Base-by-base conservation (phyloP, 92 coral and sea anemone species). In the Palythoa grandiflora region DNA sequence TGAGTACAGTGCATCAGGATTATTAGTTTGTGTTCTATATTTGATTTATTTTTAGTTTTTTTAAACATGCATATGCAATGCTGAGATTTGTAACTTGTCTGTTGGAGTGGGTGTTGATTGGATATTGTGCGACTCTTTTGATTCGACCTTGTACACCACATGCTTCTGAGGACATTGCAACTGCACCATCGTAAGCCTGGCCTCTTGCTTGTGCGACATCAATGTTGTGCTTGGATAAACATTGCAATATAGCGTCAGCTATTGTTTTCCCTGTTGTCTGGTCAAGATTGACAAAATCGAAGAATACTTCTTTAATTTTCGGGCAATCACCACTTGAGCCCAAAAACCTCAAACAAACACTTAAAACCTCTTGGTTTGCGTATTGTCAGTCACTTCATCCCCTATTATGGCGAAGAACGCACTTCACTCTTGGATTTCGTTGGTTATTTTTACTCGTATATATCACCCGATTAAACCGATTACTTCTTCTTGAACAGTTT, bases 111-210 rank as follows among this genome's bases (percentile, higher is more conserved):
- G 93, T 89, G 83, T 83, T 87, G 75, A 89, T 72, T 73, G 90
- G 91, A 77, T 71, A 47, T 14, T 89, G 88, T 38, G 85, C 89
- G 13, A 86, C 83, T 77, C 88, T 72, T 73, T 78, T 92, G 54
- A 89, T 89, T 89, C 81, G 73, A 35, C 85, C 94, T 84, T 88
- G 91, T 57, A 85, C 90, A n/a, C 89, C 94, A 75, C 90, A 55
- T 86, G 88, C 88, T 85, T 88, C 91, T 9, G 83, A 76, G 71
- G 91, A 87, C 88, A 90, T 91, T 57, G 86, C 91, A 76, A 77
- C 77, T 35, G 94, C 92, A 65, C 92, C 92, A 86, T 92, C 94
- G 80, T 92, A 92, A 21, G 90, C 94, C 88, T 92, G 94, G 36
- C 92, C 92, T 85, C 88, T 73, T 83, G 91, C 87, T 48, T 79